These are phyloP conservation scores for Ctenodactylus gundi DNA, from an alignment of 2,113 vertebrate species.

Conservation along the genomic window DNA sequence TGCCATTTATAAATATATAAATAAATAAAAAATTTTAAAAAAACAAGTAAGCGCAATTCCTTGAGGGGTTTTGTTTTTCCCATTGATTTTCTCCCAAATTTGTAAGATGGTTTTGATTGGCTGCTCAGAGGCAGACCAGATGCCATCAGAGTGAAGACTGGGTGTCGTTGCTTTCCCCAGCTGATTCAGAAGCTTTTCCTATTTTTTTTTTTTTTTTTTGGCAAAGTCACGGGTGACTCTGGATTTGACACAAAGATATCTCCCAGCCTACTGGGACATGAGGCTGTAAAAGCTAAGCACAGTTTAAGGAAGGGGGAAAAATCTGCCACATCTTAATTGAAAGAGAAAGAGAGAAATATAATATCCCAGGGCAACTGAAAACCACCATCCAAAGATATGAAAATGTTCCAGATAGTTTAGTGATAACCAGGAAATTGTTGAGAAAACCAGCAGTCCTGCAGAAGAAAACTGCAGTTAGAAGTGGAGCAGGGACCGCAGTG, in stretches of 20 bases:
- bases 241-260: not conserved
- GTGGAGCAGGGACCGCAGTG: constrained; percentile 26
- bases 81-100: not conserved
- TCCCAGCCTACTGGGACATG: not conserved
- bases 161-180: accelerated
- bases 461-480: constrained; percentile 39
- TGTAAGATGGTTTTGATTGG: not conserved
- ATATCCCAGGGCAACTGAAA: constrained; percentile 45
- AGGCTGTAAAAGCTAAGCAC: not conserved
- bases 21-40: no score
- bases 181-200: not conserved
- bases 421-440: constrained; percentile 70
- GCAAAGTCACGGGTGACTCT: not conserved
- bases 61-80: no score
- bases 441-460: constrained; percentile 33
- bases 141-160: not conserved
- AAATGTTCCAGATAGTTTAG: constrained; percentile 61
- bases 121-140: not conserved
- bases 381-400: constrained; percentile 59
- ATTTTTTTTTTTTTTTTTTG: not conserved
- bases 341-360: not conserved
- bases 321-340: not conserved
- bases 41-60: no score
- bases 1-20: no score
- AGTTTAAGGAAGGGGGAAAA: not conserved